Evolutionary conservation across 1,140 invertebrate genomes (phyloP), one percentile per base, ranked within the genome.

Genomic region (Chionoecetes opilio): DNA sequence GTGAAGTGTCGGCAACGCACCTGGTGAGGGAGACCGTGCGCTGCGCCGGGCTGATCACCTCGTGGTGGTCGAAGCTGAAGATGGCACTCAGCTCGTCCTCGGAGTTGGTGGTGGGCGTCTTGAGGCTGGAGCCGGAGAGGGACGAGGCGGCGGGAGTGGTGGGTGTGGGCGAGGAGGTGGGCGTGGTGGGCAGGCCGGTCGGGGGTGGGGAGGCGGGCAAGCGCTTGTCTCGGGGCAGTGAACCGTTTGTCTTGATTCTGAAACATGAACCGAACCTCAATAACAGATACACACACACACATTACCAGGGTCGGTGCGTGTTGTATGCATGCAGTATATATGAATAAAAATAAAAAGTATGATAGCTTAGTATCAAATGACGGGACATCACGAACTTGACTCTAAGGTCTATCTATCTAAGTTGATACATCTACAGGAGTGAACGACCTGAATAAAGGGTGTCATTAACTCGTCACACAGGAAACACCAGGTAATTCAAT

Each of bases 221-320:
- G 96, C 98, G 97, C 97, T 98, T 97, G 97, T 98, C 98, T 32
- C 98, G 97, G 1, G 98, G 98, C 91, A 99, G 97, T 75, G 99
- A 98, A 53, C 99, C 98, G 97, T 99, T 98, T 17, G 99, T 99
- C 97, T 99, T 98, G 95, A 99, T 98, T 96, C 99, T 98, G 97
- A 46, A 94, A 87, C 2, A 29, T 75, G n/a, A n/a, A 75, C 6
- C 21, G 6, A n/a, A 75, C 63, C 6, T 75, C 8, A 75, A 35
- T 26, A 8, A 75, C 63, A 75, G 21, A 75, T 26, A 75, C 63
- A 75, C 63, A 75, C 63, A 75, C 63, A 75, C 46, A 53, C 46
- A 53, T n/a, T n/a, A n/a, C n/a, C n/a, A n/a, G n/a, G n/a, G n/a
- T n/a, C n/a, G n/a, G n/a, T n/a, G n/a, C n/a, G n/a, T n/a, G n/a